phyloP scores from a whole-genome alignment of 2,888 invertebrate genomes.

The Chalcosyrphus nemorum region DNA sequence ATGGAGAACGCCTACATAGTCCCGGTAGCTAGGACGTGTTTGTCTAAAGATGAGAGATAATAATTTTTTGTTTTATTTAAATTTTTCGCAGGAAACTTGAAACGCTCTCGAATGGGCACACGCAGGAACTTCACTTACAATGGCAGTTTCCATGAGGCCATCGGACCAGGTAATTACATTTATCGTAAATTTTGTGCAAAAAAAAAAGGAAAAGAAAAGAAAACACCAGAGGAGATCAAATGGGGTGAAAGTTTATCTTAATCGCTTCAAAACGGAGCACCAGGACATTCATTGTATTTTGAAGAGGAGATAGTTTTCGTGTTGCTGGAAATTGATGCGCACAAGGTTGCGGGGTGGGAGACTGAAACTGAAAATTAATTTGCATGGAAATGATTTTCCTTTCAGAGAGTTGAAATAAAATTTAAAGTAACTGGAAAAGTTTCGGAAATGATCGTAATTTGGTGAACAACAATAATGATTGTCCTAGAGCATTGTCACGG shows the following conservation, averaged over 20 bases:
- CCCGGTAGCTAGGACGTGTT: slow-evolving; percentile 5
- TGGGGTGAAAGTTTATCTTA: slow-evolving; percentile 32
- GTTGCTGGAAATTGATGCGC: background rate
- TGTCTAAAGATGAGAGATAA: background rate
- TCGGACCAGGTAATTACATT: slow-evolving; percentile 77
- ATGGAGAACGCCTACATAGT: slow-evolving; percentile 14
- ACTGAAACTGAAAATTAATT: slow-evolving; percentile 30
- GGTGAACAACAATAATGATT: background rate
- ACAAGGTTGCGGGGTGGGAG: too few species aligned
- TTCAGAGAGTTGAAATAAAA: background rate
- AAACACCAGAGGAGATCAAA: background rate
- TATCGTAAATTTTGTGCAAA: slow-evolving; percentile 2
- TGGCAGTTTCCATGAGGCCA: slow-evolving; percentile 79
- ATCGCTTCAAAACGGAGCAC: slow-evolving; percentile 9
- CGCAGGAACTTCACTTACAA: slow-evolving; percentile 75
- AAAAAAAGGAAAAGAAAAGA: background rate
- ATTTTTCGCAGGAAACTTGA: slow-evolving; percentile 69
- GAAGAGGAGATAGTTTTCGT: slow-evolving; percentile 17
- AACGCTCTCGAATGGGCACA: slow-evolving; percentile 74
- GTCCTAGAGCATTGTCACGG: background rate
- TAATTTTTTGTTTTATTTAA: slow-evolving; percentile 18
- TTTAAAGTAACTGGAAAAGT: slow-evolving; percentile 27
- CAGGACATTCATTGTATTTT: background rate
- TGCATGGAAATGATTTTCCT: slow-evolving; percentile 31
- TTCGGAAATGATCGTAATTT: background rate